Conservation (phyloP, 1,140 invertebrate genomes). For the Aphis craccivora region DNA sequence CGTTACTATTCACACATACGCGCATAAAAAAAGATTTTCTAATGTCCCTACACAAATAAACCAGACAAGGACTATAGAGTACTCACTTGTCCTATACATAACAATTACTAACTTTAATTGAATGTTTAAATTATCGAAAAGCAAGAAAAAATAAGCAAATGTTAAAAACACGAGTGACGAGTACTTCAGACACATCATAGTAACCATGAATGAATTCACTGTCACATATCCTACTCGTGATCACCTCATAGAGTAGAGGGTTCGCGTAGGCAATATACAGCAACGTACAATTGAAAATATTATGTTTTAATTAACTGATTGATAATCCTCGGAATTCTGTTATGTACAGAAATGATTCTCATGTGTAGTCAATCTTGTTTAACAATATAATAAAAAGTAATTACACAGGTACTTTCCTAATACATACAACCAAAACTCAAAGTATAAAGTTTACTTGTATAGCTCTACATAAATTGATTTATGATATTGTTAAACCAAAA, state of each 20-base stretch:
- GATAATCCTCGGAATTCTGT: not conserved
- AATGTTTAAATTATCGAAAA: not conserved
- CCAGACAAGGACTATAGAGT: not conserved
- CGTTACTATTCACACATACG: not conserved
- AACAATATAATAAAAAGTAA: not conserved
- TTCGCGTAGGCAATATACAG: not conserved
- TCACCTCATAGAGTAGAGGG: not conserved
- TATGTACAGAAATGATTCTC: not conserved
- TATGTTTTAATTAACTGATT: not conserved
- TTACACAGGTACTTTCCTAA: not conserved
- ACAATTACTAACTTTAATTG: conserved; percentile 10
- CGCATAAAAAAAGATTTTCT: not conserved
- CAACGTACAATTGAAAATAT: not conserved
- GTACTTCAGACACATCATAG: not conserved
- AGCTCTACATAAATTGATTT: not conserved
- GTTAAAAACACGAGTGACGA: not conserved
- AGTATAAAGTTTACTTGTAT: not conserved
- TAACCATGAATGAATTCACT: not conserved
- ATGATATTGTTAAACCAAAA: not conserved
- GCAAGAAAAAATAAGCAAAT: not conserved
- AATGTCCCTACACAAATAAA: not conserved
- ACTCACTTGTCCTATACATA: not conserved
- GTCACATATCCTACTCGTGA: not conserved
- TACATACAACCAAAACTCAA: not conserved
- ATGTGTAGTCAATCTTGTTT: not conserved